Conservation (phyloP, 2,888 invertebrate species). For the Fabriciana adippe region DNA sequence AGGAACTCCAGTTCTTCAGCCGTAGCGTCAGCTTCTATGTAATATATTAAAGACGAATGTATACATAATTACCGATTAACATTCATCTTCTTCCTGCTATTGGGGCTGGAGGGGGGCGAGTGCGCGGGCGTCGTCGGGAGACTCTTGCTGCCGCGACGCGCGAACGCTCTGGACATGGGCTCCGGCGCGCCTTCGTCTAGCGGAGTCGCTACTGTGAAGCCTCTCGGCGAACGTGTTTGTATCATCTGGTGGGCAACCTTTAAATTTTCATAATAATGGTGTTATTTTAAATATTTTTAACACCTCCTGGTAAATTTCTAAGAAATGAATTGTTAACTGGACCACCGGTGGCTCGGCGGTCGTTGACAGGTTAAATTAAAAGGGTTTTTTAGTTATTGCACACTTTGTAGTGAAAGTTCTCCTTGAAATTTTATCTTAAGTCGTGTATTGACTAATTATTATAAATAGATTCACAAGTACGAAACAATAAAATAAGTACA, state of each 20-base stretch:
- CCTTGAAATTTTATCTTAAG: no score
- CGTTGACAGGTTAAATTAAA: no score
- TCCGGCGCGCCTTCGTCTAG: conserved; percentile 53
- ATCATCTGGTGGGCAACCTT: conserved; percentile 83
- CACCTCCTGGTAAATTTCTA: no score
- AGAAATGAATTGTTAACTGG: no score
- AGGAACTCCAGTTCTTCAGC: no score
- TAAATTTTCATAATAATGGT: conserved; percentile 31
- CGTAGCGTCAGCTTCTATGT: no score
- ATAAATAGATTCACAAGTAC: no score
- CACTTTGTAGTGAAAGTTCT: no score
- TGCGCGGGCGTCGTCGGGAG: conserved; percentile 86
- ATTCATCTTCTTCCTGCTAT: conserved; percentile 80
- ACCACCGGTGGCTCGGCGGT: no score
- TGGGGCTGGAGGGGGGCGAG: conserved; percentile 84
- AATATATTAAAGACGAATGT: no score
- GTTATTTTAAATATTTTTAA: background rate
- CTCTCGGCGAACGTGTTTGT: conserved; percentile 63
- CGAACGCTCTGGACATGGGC: conserved; percentile 54
- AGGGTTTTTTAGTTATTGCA: no score
- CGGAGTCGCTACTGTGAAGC: conserved; percentile 72
- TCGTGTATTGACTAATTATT: no score
- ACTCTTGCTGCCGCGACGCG: conserved; percentile 86
- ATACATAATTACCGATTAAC: conserved; percentile 78
- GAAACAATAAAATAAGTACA: background rate